Evolutionary conservation across 1,140 invertebrate genomes (phyloP).

Genomic region (Lordiphosa clarofinis): DNA sequence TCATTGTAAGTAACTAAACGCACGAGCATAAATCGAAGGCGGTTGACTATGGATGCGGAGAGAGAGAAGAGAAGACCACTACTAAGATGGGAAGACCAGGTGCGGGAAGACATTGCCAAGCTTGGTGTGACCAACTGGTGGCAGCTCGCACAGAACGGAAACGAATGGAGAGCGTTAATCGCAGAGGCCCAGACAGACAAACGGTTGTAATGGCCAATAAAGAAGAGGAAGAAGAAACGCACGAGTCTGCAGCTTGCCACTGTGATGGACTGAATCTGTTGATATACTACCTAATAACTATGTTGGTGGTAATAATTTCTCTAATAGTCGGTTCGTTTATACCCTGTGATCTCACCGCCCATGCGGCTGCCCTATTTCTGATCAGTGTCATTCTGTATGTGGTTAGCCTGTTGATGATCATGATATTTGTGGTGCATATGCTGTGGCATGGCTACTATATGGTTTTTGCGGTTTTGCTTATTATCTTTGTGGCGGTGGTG

Average conservation of each 20-base stretch:
- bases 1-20: conserved; percentile 18
- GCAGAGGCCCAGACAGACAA: too few species aligned
- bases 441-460: neutral
- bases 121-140: too few species aligned
- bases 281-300: conserved; percentile 6
- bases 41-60: too few species aligned
- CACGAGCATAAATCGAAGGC: too few species aligned
- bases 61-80: too few species aligned
- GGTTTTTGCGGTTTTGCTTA: neutral
- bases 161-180: too few species aligned
- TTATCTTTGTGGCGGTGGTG: conserved; percentile 1
- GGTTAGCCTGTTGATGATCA: neutral
- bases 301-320: neutral
- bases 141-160: too few species aligned
- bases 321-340: conserved; percentile 17
- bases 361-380: conserved; percentile 13
- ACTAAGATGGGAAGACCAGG: too few species aligned
- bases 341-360: conserved; percentile 14
- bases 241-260: too few species aligned
- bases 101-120: too few species aligned
- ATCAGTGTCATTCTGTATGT: conserved; percentile 2
- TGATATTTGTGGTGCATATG: conserved; percentile 1
- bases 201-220: too few species aligned
- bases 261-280: conserved; percentile 1
- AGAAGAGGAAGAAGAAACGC: too few species aligned